A percentile compares a stretch with the other conserved stretches of the same genome.
Evolutionary conservation across 53 echinoderm and acorn worm species (phyloP).

Genomic region (Stichopus horrens): DNA sequence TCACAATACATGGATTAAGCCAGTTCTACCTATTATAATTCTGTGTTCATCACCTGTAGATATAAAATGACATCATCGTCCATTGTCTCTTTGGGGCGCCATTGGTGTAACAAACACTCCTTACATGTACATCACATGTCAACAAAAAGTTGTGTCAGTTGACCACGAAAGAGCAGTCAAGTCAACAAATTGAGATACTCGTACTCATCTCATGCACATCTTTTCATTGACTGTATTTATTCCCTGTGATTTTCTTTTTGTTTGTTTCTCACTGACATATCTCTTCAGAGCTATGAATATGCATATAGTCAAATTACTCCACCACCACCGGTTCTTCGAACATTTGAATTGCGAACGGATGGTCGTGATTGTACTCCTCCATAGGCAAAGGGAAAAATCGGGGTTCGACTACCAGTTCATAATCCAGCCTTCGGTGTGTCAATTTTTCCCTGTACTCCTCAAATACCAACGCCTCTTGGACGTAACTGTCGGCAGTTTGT

Average conservation of each 20-base stretch:
- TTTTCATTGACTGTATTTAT: no score
- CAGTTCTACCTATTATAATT: no score
- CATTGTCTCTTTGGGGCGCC: no score
- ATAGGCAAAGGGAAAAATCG: slow-evolving; percentile 75
- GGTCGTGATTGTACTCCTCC: slow-evolving; percentile 34
- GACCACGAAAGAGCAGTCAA: background rate
- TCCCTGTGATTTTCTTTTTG: no score
- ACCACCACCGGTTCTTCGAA: background rate
- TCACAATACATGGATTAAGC: no score
- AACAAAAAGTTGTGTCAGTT: no score
- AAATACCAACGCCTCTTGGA: slow-evolving; percentile 66
- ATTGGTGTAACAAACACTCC: no score
- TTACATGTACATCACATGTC: no score
- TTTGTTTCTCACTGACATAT: no score
- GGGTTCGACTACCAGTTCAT: slow-evolving; percentile 75
- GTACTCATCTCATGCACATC: background rate
- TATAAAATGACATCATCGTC: no score
- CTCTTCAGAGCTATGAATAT: background rate
- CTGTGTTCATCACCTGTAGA: no score
- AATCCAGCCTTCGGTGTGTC: slow-evolving; percentile 60
- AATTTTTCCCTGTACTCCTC: slow-evolving; percentile 79
- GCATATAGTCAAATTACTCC: background rate
- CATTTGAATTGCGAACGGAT: slow-evolving; percentile 1
- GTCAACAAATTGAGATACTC: background rate
- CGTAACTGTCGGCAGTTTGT: slow-evolving; percentile 58